These are phyloP conservation scores for Acropora tenuis DNA, from an alignment of 64 coral and sea anemone genomes.

Conservation along the genomic window DNA sequence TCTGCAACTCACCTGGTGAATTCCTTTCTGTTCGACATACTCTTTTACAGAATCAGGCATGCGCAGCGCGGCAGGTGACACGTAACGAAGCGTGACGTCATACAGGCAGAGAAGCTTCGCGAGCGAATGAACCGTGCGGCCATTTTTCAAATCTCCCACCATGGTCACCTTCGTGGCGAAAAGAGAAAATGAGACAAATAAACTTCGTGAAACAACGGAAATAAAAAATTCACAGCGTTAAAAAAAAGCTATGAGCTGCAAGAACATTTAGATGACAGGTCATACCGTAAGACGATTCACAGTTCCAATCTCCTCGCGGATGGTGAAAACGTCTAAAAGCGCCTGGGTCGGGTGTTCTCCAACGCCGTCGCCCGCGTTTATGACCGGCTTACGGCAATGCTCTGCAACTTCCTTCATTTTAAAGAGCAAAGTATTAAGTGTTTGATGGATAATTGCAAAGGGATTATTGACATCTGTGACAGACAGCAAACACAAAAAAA, in stretches of 20 bases:
- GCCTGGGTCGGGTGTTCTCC: slow-evolving; percentile 98
- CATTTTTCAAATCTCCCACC: slow-evolving; percentile 96
- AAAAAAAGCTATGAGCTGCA: no score
- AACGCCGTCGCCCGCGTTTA: slow-evolving; percentile 95
- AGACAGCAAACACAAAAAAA: no score
- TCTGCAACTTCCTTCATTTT: slow-evolving; percentile 77
- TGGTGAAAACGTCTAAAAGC: slow-evolving; percentile 95
- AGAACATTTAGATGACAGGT: background rate
- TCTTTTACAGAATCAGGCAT: slow-evolving; percentile 89
- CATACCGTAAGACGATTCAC: slow-evolving; percentile 97
- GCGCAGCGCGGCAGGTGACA: slow-evolving; percentile 73
- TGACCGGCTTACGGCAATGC: slow-evolving; percentile 87
- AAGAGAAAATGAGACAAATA: background rate
- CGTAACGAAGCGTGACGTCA: slow-evolving; percentile 80
- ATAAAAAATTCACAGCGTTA: no score
- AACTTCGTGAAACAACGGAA: background rate
- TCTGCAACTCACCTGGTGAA: slow-evolving; percentile 69
- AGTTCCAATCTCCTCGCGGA: slow-evolving; percentile 99
- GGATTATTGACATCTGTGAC: no score
- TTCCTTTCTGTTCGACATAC: slow-evolving; percentile 77
- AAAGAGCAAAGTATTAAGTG: background rate
- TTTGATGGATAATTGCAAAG: background rate
- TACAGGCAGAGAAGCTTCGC: slow-evolving; percentile 92
- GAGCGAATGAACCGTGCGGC: slow-evolving; percentile 94
- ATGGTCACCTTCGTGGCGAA: slow-evolving; percentile 75